Evolutionary conservation across 2,888 invertebrate genomes (phyloP).

Genomic region (Sminthurides aquaticus): DNA sequence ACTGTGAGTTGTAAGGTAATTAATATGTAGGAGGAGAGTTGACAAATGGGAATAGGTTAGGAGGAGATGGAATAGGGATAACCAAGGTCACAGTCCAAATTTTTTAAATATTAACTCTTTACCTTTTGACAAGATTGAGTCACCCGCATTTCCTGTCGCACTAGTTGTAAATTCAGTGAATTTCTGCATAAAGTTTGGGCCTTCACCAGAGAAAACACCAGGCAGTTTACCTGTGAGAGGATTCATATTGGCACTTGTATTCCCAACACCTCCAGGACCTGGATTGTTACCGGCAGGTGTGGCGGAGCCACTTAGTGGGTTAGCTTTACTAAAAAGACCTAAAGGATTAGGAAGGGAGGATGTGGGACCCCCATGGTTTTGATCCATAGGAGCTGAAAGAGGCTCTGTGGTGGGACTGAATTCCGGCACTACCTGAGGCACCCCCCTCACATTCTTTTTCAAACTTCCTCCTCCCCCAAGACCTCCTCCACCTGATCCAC

Average conservation of each 20-base stretch:
- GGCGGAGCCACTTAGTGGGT: constrained; percentile 14
- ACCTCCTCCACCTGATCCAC: not conserved
- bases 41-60: not conserved
- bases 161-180: constrained; percentile 69
- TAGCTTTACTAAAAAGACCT: constrained; percentile 18
- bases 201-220: constrained; percentile 34
- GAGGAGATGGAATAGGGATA: not conserved
- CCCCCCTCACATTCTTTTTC: constrained; percentile 50
- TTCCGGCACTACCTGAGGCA: constrained; percentile 52
- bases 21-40: not conserved
- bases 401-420: constrained; percentile 42
- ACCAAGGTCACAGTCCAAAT: constrained; percentile 50
- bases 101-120: constrained; percentile 91
- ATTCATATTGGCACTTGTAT: constrained; percentile 36
- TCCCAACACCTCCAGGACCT: constrained; percentile 27
- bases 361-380: constrained; percentile 1
- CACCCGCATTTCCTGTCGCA: constrained; percentile 58
- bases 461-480: constrained; percentile 13
- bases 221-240: constrained; percentile 41
- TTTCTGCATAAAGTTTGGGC: constrained; percentile 78
- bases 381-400: constrained; percentile 24
- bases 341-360: constrained; percentile 20
- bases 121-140: constrained; percentile 83
- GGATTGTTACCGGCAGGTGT: constrained; percentile 10
- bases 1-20: too few species aligned